Evolutionary conservation across 2,797 vertebrate genomes (phyloP).

Genomic region (Meriones psammophilus): DNA sequence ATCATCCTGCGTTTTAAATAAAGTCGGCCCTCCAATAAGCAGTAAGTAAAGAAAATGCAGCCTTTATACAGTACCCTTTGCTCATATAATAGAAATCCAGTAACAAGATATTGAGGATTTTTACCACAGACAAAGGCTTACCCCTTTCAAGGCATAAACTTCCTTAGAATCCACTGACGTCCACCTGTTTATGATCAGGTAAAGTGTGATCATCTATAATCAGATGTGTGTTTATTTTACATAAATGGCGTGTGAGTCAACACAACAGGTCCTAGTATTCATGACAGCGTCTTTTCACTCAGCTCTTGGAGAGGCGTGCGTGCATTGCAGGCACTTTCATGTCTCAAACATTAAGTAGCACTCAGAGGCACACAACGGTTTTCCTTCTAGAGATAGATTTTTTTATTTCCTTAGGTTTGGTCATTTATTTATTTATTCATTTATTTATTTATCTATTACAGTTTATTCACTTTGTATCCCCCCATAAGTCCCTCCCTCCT

Average conservation of each 20-base stretch:
- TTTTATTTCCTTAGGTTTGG: no score
- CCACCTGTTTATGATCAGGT: background rate
- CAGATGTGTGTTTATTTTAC: background rate
- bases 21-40: constrained; percentile 71
- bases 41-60: constrained; percentile 71
- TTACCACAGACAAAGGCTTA: background rate
- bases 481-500: no score
- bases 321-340: background rate
- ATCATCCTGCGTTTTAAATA: constrained; percentile 80
- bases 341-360: constrained; percentile 31
- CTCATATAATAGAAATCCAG: background rate
- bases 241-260: background rate
- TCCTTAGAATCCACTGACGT: background rate
- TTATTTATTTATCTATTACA: no score
- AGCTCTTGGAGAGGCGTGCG: background rate
- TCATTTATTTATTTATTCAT: no score
- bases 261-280: background rate
- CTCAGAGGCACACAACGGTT: background rate
- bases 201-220: background rate
- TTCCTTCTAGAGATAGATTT: background rate
- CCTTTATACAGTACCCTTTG: constrained; percentile 61
- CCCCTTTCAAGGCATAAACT: background rate
- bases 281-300: background rate
- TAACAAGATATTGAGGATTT: background rate
- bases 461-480: no score